Conservation (phyloP, 2,797 vertebrate species). For the Potorous gilbertii region DNA sequence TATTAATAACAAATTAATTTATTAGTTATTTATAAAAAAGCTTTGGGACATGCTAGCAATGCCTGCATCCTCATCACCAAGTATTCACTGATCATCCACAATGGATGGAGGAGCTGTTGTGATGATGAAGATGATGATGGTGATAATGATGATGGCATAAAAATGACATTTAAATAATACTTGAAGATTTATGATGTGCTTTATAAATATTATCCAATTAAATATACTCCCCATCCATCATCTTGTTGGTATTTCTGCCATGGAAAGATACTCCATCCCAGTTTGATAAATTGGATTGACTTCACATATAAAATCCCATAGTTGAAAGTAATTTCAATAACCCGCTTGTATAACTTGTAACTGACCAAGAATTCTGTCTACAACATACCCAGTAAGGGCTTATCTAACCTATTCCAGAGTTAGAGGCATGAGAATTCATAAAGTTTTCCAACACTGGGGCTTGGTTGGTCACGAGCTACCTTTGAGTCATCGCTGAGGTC, state of each 20-base stretch:
- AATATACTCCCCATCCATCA: not conserved
- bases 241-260: not conserved
- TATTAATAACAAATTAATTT: not conserved
- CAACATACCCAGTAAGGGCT: not conserved
- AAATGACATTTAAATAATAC: not conserved
- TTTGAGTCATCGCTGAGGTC: no score
- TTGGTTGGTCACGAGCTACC: not conserved
- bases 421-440: not conserved
- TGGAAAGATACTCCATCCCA: not conserved
- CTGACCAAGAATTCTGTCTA: not conserved
- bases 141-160: not conserved
- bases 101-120: not conserved
- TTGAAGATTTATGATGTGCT: not conserved
- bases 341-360: not conserved
- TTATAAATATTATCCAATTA: not conserved
- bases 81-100: not conserved
- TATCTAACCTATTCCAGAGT: not conserved
- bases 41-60: not conserved
- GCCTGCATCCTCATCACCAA: not conserved
- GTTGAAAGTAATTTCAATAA: not conserved
- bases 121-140: not conserved
- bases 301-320: not conserved
- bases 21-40: not conserved
- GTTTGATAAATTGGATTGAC: not conserved
- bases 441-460: not conserved